A percentile compares a stretch with the other conserved stretches of the same genome.
Conservation (phyloP, 2,113 vertebrate genomes). For the Microtus montanus region DNA sequence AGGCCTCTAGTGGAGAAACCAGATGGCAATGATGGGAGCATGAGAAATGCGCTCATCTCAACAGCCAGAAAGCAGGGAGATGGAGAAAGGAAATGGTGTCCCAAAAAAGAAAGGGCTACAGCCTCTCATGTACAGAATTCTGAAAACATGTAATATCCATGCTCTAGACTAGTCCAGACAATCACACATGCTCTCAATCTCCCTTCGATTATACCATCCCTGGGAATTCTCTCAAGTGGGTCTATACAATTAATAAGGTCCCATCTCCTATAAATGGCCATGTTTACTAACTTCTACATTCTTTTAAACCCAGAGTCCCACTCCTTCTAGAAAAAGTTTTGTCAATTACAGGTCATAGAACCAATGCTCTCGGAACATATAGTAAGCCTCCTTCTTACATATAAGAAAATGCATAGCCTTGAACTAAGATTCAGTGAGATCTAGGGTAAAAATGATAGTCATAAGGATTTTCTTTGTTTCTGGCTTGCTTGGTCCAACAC, state of each 20-base stretch:
- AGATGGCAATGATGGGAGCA: not conserved
- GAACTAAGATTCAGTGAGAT: slow-evolving; percentile 4
- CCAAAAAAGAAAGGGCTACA: not conserved
- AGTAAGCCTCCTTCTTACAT: not conserved
- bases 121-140: not conserved
- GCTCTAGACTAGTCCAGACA: not conserved
- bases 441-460: slow-evolving; percentile 18
- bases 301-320: not conserved
- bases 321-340: not conserved
- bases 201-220: not conserved
- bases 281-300: not conserved
- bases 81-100: not conserved
- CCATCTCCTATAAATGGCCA: not conserved
- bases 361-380: not conserved
- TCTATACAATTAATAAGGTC: not conserved
- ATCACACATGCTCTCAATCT: not conserved
- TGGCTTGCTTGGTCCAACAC: not conserved
- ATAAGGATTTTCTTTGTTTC: slow-evolving; percentile 36
- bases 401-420: not conserved
- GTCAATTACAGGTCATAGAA: not conserved
- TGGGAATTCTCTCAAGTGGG: not conserved
- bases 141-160: not conserved
- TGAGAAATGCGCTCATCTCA: not conserved
- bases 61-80: not conserved
- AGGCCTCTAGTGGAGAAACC: not conserved